Evolutionary conservation across 2,797 vertebrate species (phyloP).

Genomic region (Leontopithecus rosalia): DNA sequence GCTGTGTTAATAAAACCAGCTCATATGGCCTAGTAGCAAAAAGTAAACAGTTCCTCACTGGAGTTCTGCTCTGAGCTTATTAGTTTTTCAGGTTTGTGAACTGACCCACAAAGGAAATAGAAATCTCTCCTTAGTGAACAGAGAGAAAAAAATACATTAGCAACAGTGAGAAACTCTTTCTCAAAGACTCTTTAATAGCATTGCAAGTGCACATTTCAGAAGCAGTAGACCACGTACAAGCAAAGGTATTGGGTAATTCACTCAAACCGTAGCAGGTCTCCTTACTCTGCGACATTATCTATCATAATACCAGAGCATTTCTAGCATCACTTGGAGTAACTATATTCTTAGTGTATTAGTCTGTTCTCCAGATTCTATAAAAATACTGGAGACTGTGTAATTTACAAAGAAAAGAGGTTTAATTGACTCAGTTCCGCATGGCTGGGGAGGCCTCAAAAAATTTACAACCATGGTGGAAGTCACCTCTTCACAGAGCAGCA

Average conservation of each 20-base stretch:
- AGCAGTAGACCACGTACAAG: neutral
- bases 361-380: neutral
- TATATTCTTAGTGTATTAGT: neutral
- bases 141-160: neutral
- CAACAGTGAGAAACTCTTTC: neutral
- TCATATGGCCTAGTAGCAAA: neutral
- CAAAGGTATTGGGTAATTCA: neutral
- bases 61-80: constrained; percentile 40
- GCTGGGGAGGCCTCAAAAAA: neutral
- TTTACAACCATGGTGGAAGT: neutral
- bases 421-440: neutral
- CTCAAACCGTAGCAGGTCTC: neutral
- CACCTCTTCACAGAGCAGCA: neutral
- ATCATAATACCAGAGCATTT: neutral
- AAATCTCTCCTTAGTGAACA: constrained; percentile 22
- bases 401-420: neutral
- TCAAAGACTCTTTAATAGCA: neutral
- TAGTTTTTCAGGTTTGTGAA: constrained; percentile 53
- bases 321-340: neutral
- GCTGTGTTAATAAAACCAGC: neutral
- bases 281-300: neutral
- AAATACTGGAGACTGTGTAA: neutral
- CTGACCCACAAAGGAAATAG: constrained; percentile 62
- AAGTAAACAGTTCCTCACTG: constrained; percentile 31
- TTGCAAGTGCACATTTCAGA: too few relatives aligned